phyloP scores from a whole-genome alignment of 35 echinoderm and acorn worm species.

The Patiria miniata region DNA sequence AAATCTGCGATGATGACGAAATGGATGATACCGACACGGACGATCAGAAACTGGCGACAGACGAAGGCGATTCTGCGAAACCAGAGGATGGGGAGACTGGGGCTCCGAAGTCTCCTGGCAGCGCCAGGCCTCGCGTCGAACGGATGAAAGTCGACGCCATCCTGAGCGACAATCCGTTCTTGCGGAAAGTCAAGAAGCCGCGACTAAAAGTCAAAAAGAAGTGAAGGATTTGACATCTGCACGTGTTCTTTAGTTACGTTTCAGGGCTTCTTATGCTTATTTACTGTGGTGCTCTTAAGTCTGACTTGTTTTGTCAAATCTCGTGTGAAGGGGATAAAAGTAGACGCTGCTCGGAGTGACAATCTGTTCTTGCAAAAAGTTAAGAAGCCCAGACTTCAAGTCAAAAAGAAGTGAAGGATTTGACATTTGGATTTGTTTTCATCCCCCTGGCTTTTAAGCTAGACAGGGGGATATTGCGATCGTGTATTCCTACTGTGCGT shows the following conservation, averaged over 20 bases:
- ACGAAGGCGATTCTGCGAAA: constrained; percentile 46
- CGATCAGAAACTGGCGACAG: constrained; percentile 9
- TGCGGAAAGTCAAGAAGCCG: constrained; percentile 77
- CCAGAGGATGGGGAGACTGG: constrained; percentile 20
- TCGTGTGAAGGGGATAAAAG: constrained; percentile 23
- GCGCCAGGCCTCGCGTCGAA: not conserved
- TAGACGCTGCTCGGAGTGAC: constrained; percentile 26
- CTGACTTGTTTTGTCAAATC: not conserved
- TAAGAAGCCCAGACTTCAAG: constrained; percentile 67
- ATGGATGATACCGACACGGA: not conserved
- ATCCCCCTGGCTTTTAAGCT: too few species aligned
- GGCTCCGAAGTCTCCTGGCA: constrained; percentile 33
- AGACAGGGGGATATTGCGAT: too few species aligned
- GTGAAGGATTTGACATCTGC: not conserved
- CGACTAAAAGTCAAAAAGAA: constrained; percentile 70
- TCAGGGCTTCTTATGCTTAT: not conserved
- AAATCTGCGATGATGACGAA: constrained; percentile 41
- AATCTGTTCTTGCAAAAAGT: constrained; percentile 76
- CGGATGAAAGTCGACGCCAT: constrained; percentile 31
- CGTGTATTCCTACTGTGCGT: not conserved
- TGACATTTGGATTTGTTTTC: not conserved
- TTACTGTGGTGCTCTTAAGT: not conserved
- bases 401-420: constrained; percentile 48
- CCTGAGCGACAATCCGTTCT: constrained; percentile 59
- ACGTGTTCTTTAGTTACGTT: not conserved